phyloP scores from a whole-genome alignment of 2,797 vertebrate species.

The Myoxocephalus aenaeus region DNA sequence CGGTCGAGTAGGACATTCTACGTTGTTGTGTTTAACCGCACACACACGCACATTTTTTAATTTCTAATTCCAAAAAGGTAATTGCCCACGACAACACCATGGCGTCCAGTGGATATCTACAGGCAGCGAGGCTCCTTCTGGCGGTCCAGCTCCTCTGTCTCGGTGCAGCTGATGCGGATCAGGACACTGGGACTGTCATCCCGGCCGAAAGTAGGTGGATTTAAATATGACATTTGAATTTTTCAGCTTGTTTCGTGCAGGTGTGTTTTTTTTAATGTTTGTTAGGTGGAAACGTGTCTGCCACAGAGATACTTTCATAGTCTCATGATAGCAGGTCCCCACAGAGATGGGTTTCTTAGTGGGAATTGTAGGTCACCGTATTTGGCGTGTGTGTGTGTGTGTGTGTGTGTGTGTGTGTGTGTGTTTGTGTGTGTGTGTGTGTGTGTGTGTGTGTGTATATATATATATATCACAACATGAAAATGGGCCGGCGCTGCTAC shows the following conservation, averaged over 20 bases:
- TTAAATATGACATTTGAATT: background rate
- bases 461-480: conserved; percentile 6
- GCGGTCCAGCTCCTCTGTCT: conserved; percentile 76
- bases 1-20: conserved; percentile 9
- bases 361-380: conserved; percentile 46
- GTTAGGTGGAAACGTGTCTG: background rate
- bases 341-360: background rate
- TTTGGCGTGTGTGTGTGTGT: background rate
- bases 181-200: conserved; percentile 88
- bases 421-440: no score
- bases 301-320: background rate
- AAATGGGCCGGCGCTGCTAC: conserved; percentile 23
- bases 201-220: conserved; percentile 90
- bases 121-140: conserved; percentile 77
- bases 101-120: conserved; percentile 68
- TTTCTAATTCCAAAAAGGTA: conserved; percentile 21
- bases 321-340: conserved; percentile 14
- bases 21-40: background rate
- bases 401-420: no score
- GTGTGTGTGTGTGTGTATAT: no score
- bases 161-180: conserved; percentile 77
- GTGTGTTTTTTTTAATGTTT: background rate
- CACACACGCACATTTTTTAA: background rate
- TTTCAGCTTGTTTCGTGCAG: background rate
- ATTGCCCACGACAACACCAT: conserved; percentile 57